Conservation (phyloP, 2,113 vertebrate genomes). For the Eira barbara region DNA sequence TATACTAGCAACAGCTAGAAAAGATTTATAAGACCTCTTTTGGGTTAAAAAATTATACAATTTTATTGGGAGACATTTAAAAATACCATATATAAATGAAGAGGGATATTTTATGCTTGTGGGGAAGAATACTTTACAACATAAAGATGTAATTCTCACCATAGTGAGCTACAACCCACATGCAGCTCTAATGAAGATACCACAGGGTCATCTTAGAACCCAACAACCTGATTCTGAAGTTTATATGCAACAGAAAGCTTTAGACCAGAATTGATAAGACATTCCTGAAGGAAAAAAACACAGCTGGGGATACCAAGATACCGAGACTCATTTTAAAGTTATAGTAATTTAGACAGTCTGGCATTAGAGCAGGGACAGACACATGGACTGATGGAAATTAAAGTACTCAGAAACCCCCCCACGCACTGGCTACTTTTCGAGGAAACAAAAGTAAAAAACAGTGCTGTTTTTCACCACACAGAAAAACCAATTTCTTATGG, state of each 20-base stretch:
- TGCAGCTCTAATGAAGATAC: not conserved
- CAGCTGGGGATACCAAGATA: not conserved
- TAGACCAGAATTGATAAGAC: not conserved
- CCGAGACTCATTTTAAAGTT: not conserved
- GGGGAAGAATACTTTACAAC: not conserved
- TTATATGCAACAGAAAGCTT: not conserved
- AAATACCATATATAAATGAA: not conserved
- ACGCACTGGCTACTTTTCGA: rapidly evolving
- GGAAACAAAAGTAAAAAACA: not conserved
- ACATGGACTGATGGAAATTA: not conserved
- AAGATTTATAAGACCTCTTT: not conserved
- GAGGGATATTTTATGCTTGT: not conserved
- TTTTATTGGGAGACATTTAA: not conserved
- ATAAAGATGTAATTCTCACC: not conserved
- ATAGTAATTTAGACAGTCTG: not conserved
- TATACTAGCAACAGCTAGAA: not conserved
- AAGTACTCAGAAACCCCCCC: not conserved
- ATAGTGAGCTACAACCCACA: not conserved
- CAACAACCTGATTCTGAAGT: not conserved
- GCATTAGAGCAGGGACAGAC: not conserved
- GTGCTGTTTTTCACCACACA: not conserved
- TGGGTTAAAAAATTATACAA: not conserved
- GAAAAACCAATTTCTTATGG: not conserved
- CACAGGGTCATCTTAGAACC: not conserved
- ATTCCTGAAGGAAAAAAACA: not conserved